A percentile compares a stretch with the other conserved stretches of the same genome.
These are phyloP conservation scores for Lumbricus terrestris DNA, from an alignment of 2,888 invertebrate species.

Conservation along the genomic window DNA sequence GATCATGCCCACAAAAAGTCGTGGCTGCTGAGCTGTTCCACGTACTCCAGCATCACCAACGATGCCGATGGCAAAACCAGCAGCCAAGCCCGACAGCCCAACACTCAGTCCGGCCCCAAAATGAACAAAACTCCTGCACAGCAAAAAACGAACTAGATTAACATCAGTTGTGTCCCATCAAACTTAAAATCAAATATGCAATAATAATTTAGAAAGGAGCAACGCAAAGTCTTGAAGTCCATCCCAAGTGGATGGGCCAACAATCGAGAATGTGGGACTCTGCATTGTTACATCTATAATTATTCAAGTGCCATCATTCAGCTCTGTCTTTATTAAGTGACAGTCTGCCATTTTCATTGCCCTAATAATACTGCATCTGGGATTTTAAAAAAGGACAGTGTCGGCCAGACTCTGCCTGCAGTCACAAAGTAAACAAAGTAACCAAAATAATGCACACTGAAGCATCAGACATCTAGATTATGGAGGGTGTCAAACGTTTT, in stretches of 20 bases:
- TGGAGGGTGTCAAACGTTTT: too few relatives aligned
- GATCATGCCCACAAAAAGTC: slow-evolving; percentile 99
- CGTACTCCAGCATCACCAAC: slow-evolving; percentile 98
- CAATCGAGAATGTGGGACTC: too few relatives aligned
- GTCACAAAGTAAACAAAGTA: not conserved
- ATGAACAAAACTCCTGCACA: slow-evolving; percentile 87
- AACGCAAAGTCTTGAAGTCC: too few relatives aligned
- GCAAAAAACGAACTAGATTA: not conserved
- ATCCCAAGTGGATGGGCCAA: too few relatives aligned
- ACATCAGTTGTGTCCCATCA: not conserved
- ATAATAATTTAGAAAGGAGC: not conserved
- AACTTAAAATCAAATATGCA: too few relatives aligned
- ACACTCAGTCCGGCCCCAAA: slow-evolving; percentile 95
- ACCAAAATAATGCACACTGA: too few relatives aligned
- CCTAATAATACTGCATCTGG: slow-evolving; percentile 3
- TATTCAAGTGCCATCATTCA: too few relatives aligned
- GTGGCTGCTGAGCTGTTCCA: slow-evolving; percentile 98
- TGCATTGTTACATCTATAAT: too few relatives aligned
- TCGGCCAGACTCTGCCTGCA: not conserved
- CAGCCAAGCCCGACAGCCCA: slow-evolving; percentile 94
- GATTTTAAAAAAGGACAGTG: not conserved
- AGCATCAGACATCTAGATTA: too few relatives aligned
- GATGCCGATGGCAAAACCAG: slow-evolving; percentile 99
- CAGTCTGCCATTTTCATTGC: not conserved
- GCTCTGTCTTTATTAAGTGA: not conserved